Conservation (phyloP, 2,113 vertebrate genomes). For the Spea multiplicata region DNA sequence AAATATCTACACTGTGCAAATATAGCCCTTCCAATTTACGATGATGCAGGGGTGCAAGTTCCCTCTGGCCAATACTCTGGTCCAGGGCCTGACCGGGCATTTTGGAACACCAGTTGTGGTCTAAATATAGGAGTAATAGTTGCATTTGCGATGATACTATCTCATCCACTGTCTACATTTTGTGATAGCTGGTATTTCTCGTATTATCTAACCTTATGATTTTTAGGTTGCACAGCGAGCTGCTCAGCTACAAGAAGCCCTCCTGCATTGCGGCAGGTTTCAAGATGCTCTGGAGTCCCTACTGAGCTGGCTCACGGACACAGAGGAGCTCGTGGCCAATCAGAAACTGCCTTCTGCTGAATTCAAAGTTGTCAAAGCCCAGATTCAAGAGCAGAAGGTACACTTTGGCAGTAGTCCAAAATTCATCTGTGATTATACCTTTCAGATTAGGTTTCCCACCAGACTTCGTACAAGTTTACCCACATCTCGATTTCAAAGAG, state of each 20-base stretch:
- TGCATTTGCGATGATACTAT: too few relatives aligned
- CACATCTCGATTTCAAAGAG: neutral
- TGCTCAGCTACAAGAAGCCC: conserved; percentile 88
- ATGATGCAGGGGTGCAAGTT: too few relatives aligned
- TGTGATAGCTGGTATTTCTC: too few relatives aligned
- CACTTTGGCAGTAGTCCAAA: conserved; percentile 37
- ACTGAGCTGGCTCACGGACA: conserved; percentile 94
- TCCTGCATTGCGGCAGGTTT: conserved; percentile 93
- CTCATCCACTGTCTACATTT: too few relatives aligned
- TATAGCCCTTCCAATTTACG: too few relatives aligned
- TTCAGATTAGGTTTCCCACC: too few relatives aligned
- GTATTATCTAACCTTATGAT: neutral
- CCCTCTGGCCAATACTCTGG: too few relatives aligned
- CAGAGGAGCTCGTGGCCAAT: conserved; percentile 91
- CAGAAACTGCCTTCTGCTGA: conserved; percentile 94
- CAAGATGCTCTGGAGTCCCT: conserved; percentile 96
- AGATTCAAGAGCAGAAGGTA: conserved; percentile 98
- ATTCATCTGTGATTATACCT: neutral
- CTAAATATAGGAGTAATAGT: too few relatives aligned
- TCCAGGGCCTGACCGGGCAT: too few relatives aligned
- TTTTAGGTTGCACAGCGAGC: conserved; percentile 88
- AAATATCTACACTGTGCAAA: too few relatives aligned
- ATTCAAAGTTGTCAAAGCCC: conserved; percentile 97
- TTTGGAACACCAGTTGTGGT: too few relatives aligned
- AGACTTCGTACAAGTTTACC: too few relatives aligned